Evolutionary conservation across 2,113 vertebrate species (phyloP).

Genomic region (Galeopterus variegatus): DNA sequence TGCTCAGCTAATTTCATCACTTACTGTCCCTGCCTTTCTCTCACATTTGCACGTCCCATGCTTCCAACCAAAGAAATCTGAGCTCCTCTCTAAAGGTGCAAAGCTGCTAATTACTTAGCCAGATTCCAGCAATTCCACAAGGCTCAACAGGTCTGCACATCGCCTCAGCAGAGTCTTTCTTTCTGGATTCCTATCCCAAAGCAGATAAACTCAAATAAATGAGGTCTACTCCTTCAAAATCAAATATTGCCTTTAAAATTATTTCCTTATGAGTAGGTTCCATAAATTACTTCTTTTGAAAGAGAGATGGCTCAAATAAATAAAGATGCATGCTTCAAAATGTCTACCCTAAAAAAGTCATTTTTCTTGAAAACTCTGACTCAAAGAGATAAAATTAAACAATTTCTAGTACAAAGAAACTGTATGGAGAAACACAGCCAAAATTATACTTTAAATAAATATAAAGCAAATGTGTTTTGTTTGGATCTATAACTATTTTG

Average conservation of each 20-base stretch:
- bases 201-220: constrained; percentile 16
- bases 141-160: background rate
- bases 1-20: background rate
- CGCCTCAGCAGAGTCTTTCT: background rate
- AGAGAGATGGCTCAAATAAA: constrained; percentile 23
- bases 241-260: constrained; percentile 1
- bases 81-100: constrained; percentile 17
- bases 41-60: background rate
- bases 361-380: constrained; percentile 1
- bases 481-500: background rate
- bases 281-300: constrained; percentile 44
- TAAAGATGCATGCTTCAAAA: constrained; percentile 36
- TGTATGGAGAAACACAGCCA: constrained; percentile 43
- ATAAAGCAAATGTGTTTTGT: constrained; percentile 5
- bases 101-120: constrained; percentile 41
- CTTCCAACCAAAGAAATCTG: constrained; percentile 10
- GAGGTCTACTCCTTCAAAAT: background rate
- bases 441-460: constrained; percentile 28
- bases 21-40: background rate
- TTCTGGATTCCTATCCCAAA: constrained; percentile 33
- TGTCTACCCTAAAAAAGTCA: background rate
- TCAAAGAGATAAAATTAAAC: background rate
- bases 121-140: background rate
- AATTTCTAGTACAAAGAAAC: constrained; percentile 25
- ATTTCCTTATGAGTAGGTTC: constrained; percentile 53